phyloP scores from a whole-genome alignment of 2,888 invertebrate genomes.

The Trichopoda pennipes region DNA sequence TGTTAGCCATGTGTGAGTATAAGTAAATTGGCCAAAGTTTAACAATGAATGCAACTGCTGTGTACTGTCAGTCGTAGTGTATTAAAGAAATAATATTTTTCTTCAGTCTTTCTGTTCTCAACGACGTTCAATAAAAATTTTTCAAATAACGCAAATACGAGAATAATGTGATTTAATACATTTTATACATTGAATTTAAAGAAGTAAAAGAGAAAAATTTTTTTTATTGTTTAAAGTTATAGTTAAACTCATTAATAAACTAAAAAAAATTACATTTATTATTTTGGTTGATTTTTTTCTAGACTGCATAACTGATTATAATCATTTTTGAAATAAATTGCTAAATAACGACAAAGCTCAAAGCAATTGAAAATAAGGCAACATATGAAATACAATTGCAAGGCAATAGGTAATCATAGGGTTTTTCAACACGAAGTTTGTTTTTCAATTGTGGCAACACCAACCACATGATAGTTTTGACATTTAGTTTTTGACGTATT shows the following conservation, averaged over 20 bases:
- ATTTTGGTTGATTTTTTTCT: background rate
- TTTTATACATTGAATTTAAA: background rate
- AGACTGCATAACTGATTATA: too few relatives aligned
- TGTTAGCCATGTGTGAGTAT: background rate
- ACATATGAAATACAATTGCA: too few relatives aligned
- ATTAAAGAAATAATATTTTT: conserved; percentile 36
- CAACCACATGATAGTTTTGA: too few relatives aligned
- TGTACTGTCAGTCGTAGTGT: conserved; percentile 19
- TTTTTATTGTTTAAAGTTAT: background rate
- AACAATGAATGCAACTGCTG: conserved; percentile 47
- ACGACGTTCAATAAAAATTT: background rate
- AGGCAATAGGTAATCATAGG: too few relatives aligned
- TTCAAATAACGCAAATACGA: background rate
- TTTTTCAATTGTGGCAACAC: too few relatives aligned
- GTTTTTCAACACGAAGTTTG: too few relatives aligned
- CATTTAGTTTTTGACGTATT: too few relatives aligned
- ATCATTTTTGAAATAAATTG: too few relatives aligned
- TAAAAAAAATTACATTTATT: conserved; percentile 47
- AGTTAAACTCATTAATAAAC: conserved; percentile 42
- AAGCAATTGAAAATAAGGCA: too few relatives aligned
- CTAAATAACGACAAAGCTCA: too few relatives aligned
- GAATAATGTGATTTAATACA: conserved; percentile 18
- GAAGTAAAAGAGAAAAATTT: too few relatives aligned
- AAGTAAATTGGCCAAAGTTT: conserved; percentile 6
- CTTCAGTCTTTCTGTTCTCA: background rate